A percentile compares a stretch with the other conserved stretches of the same genome.
Conservation (phyloP, 2,113 vertebrate genomes). For the Lipotes vexillifer region DNA sequence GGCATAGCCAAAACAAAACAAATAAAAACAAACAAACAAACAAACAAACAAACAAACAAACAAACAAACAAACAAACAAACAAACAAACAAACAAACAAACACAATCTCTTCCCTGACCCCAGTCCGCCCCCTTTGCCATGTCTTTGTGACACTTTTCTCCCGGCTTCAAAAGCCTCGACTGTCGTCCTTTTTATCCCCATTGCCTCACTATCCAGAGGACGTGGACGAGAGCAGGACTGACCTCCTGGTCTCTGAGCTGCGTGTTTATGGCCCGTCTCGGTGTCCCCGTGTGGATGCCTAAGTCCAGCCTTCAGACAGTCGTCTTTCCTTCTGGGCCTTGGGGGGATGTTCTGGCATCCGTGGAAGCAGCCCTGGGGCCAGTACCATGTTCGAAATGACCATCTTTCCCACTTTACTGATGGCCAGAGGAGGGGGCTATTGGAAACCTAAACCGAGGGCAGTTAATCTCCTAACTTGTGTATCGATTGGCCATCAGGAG, state of each 20-base stretch:
- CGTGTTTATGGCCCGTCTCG: neutral
- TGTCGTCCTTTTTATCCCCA: neutral
- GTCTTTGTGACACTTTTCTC: neutral
- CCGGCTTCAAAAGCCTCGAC: neutral
- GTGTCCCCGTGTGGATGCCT: rapidly evolving
- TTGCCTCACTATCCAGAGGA: neutral
- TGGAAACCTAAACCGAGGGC: neutral
- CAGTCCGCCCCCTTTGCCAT: neutral
- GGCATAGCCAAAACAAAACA: neutral
- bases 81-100: neutral
- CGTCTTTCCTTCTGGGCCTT: neutral
- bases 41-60: neutral
- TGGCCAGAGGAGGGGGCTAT: neutral
- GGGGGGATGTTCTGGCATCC: rapidly evolving
- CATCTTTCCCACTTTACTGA: neutral
- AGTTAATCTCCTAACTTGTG: rapidly evolving
- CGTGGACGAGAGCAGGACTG: rapidly evolving
- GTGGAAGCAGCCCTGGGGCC: neutral
- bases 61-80: neutral
- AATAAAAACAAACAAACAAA: neutral
- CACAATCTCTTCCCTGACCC: neutral
- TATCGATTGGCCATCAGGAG: neutral
- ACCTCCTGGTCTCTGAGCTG: rapidly evolving
- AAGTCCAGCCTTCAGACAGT: neutral
- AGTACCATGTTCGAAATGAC: neutral